Evolutionary conservation across 2,113 vertebrate species (phyloP).

Genomic region (Tragelaphus imberbis): DNA sequence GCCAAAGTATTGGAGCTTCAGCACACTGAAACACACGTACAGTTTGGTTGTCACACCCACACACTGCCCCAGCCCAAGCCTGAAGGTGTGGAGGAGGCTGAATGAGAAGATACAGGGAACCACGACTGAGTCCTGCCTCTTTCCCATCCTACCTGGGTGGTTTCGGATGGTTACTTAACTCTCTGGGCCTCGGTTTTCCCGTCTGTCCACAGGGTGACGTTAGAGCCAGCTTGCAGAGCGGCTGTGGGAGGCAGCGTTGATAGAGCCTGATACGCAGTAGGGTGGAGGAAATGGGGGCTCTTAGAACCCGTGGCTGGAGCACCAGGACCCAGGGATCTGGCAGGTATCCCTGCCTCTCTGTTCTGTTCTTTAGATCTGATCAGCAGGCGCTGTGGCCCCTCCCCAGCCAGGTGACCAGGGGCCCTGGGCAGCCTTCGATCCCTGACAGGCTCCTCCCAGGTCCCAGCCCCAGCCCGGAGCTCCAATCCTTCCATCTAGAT

Average conservation of each 20-base stretch:
- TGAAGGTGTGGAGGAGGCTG: neutral
- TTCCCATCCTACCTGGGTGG: neutral
- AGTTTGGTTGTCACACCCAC: neutral
- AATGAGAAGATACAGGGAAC: neutral
- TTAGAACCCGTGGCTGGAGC: neutral
- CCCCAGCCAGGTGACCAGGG: neutral
- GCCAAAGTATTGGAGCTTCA: neutral
- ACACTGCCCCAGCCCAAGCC: no score
- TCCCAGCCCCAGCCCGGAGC: no score
- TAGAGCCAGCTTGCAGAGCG: neutral
- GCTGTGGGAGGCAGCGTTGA: neutral
- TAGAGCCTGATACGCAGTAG: fast-evolving
- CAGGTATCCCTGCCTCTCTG: neutral
- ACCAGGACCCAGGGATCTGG: neutral
- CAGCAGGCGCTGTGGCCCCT: neutral
- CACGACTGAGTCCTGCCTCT: neutral
- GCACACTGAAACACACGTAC: neutral
- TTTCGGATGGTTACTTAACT: neutral
- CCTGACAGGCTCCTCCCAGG: fast-evolving
- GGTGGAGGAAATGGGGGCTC: no score
- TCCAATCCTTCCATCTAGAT: neutral
- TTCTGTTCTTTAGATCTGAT: neutral
- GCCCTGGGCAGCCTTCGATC: neutral
- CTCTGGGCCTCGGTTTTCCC: neutral
- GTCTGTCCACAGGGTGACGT: neutral